Conservation (phyloP, 2,888 invertebrate species). For the Geotrupes spiniger region DNA sequence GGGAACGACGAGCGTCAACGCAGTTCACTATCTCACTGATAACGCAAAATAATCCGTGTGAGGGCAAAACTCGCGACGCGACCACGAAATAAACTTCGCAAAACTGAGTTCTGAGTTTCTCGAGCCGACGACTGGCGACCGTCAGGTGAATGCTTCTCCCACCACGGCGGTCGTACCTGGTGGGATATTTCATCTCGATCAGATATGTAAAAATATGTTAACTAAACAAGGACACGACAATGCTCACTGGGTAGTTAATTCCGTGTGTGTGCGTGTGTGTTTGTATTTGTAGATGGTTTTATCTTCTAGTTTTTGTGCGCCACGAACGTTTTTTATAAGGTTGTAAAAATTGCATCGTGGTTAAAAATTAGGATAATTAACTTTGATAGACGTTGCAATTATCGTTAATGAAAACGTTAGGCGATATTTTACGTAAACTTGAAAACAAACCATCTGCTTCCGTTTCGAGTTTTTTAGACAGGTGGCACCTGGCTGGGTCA, state of each 20-base stretch:
- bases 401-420: no score
- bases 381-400: no score
- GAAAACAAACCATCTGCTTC: no score
- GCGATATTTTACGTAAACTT: no score
- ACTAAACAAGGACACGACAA: slow-evolving; percentile 20
- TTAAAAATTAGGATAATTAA: no score
- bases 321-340: background rate
- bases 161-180: slow-evolving; percentile 22
- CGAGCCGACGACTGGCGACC: slow-evolving; percentile 12
- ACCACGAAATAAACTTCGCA: slow-evolving; percentile 12
- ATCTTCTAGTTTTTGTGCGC: background rate
- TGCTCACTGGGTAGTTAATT: slow-evolving; percentile 7
- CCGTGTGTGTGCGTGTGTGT: background rate
- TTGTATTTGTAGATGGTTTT: background rate
- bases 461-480: no score
- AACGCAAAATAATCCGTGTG: background rate
- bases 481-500: no score
- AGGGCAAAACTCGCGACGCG: background rate
- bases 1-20: background rate
- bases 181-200: slow-evolving; percentile 20
- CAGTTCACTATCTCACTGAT: background rate
- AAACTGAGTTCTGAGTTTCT: slow-evolving; percentile 23
- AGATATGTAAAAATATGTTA: slow-evolving; percentile 11
- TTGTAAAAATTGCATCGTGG: no score
- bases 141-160: slow-evolving; percentile 30